A percentile compares a stretch with the other conserved stretches of the same genome.
phyloP scores from a whole-genome alignment of 2,797 vertebrate species.

The Choloepus didactylus region DNA sequence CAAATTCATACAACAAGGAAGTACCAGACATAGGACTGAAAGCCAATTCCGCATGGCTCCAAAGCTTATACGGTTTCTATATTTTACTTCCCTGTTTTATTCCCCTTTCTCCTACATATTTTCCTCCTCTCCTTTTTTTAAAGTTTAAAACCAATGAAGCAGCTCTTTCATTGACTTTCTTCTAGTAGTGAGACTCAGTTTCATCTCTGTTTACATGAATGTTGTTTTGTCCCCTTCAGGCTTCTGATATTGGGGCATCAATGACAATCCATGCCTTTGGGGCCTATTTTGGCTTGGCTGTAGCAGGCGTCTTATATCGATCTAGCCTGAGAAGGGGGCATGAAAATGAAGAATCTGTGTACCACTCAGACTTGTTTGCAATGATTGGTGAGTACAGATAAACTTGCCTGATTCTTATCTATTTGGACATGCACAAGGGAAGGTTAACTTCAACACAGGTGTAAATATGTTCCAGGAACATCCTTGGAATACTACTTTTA shows the following conservation, averaged over 20 bases:
- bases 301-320: conserved; percentile 92
- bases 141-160: not conserved
- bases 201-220: not conserved
- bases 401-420: not conserved
- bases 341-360: conserved; percentile 94
- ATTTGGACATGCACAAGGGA: not conserved
- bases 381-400: conserved; percentile 94
- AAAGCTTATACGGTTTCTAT: not conserved
- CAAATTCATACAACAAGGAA: not conserved
- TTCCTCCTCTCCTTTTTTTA: not conserved
- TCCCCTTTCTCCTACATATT: not conserved
- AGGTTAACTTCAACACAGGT: not conserved
- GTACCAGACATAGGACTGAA: not conserved
- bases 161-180: not conserved
- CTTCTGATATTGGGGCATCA: conserved; percentile 94
- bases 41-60: not conserved
- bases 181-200: not conserved
- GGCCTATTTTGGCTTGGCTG: conserved; percentile 96
- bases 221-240: conserved; percentile 87
- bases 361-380: conserved; percentile 96
- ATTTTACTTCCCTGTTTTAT: not conserved
- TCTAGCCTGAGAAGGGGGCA: conserved; percentile 90
- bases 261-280: conserved; percentile 98
- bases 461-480: not conserved
- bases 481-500: not conserved